These are phyloP conservation scores for Clarias fuscus DNA, from an alignment of 2,797 vertebrate species.

Conservation along the genomic window DNA sequence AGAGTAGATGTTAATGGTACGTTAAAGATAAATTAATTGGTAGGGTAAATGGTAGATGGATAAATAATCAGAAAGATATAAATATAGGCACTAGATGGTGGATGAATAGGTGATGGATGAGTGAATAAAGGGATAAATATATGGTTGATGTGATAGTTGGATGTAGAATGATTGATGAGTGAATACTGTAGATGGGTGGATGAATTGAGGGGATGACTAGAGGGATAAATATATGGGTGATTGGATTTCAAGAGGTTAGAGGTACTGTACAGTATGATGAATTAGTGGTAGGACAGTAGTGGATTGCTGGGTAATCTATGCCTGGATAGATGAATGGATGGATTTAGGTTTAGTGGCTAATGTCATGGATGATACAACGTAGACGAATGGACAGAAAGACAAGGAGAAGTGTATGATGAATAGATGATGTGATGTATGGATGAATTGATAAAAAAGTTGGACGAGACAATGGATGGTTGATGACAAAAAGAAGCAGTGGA, in stretches of 20 bases:
- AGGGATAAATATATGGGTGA: background rate
- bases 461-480: background rate
- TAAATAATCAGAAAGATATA: background rate
- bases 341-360: background rate
- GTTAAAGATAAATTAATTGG: background rate
- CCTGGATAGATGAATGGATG: background rate
- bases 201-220: background rate
- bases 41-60: background rate
- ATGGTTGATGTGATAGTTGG: background rate
- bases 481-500: background rate
- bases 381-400: no score
- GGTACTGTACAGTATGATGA: background rate
- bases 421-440: background rate
- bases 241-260: background rate
- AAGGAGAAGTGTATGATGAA: background rate
- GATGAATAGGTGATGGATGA: slow-evolving; percentile 10
- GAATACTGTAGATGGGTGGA: background rate
- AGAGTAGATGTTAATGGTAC: background rate
- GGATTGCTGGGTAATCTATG: background rate
- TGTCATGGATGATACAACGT: background rate
- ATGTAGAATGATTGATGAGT: background rate
- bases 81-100: no score
- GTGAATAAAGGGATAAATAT: background rate
- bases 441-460: background rate
- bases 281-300: background rate